A percentile compares a stretch with the other conserved stretches of the same genome.
These are phyloP conservation scores for Morone chrysops DNA, from an alignment of 2,113 vertebrate species.

Conservation along the genomic window DNA sequence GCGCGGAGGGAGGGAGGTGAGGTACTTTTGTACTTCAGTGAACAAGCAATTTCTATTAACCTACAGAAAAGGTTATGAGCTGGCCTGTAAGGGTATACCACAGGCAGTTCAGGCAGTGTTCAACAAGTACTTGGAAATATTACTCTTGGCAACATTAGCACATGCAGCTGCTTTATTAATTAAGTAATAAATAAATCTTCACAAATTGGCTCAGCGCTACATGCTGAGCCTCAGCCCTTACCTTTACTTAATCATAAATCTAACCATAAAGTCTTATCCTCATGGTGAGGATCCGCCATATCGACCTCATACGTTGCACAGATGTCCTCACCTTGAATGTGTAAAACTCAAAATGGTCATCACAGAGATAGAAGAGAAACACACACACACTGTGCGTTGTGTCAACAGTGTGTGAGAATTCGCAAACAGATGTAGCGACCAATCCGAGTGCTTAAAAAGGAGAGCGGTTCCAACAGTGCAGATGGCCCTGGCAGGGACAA, in stretches of 20 bases:
- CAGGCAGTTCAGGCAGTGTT: not conserved
- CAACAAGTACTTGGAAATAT: constrained; percentile 15
- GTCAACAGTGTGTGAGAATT: constrained; percentile 59
- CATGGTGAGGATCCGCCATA: not conserved
- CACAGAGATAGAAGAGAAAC: not conserved
- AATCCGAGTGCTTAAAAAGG: constrained; percentile 41
- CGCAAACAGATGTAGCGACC: constrained; percentile 58
- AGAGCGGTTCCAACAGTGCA: constrained; percentile 64
- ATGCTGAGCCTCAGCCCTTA: not conserved
- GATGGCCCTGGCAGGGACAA: constrained; percentile 68
- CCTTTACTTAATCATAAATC: not conserved
- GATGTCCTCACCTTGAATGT: constrained; percentile 25
- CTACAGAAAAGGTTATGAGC: not conserved
- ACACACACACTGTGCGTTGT: not conserved
- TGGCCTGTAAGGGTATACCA: constrained; percentile 1
- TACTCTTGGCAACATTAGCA: constrained; percentile 10
- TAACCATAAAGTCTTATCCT: not conserved
- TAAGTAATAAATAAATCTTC: not conserved
- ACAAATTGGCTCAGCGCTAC: not conserved
- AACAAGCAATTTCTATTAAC: not conserved
- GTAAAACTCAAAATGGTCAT: constrained; percentile 18
- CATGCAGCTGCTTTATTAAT: constrained; percentile 23
- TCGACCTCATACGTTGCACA: not conserved
- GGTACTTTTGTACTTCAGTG: not conserved
- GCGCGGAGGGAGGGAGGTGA: too few relatives aligned